Evolutionary conservation across 2,113 vertebrate genomes (phyloP), one percentile per base, ranked within the genome.

Genomic region (Seriola aureovittata): DNA sequence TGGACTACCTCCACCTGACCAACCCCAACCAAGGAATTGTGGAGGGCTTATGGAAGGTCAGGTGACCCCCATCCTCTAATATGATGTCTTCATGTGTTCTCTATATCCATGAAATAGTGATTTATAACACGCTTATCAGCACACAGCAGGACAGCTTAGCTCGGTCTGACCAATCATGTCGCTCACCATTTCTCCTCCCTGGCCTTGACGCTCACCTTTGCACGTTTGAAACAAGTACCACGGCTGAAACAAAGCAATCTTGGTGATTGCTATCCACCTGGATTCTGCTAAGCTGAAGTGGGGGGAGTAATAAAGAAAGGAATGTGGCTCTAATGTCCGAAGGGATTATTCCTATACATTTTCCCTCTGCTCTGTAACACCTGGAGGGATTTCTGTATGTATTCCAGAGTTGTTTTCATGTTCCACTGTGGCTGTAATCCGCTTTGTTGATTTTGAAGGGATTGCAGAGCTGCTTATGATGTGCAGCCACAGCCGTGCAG

Each of bases 261-360:
- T 52, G 64, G 75, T 70, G 79, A 90, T 84, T 66, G 77, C 81
- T 40, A 85, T 93, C 93, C 90, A 92, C 89, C 91, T 91, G 90
- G 90, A 85, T 87, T 86, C 80, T 29, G 74, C 78, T 81, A 67
- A 88, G 59, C 76, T 80, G 68, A 82, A 72, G 72, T 57, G 58
- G 78, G 80, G 76, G 88, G 70, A 73, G 91, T 87, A 94, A 94
- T 93, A 94, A 94, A 91, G 93, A 93, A 90, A 89, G 92, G 93
- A 94, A 94, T 94, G 91, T 84, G 86, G 72, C 73, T 73, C 77
- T 57, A 83, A 83, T 81, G 12, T 92, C 87, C 46, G 1, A 84
- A 73, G 69, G 88, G 90, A 92, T 93, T 91, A 92, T 85, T 88
- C 71, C 60, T 66, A 80, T 87, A 79, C 78, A 54, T 84, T 82